Conservation (phyloP, 2,888 invertebrate genomes). For the Lobophora halterata region DNA sequence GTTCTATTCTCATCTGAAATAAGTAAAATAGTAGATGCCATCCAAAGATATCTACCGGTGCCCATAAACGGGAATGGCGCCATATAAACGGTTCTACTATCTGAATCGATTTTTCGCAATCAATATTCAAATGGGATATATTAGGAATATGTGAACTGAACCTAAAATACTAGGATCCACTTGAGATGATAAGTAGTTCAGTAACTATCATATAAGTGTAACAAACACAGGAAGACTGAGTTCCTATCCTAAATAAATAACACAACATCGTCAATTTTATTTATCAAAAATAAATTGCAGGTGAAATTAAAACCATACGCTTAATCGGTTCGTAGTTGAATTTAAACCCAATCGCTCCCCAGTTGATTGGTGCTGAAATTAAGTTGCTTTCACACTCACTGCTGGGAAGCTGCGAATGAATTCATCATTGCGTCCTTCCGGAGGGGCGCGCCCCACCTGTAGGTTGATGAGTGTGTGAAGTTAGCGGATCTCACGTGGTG, state of each 20-base stretch:
- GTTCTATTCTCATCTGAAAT: no score
- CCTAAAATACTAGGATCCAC: no score
- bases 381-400: conserved; percentile 16
- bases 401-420: conserved; percentile 26
- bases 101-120: conserved; percentile 24
- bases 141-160: conserved; percentile 7
- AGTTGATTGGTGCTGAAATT: conserved; percentile 19
- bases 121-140: conserved; percentile 3
- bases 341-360: no score
- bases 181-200: no score
- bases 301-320: no score
- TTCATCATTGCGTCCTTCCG: conserved; percentile 55
- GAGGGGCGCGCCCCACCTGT: conserved; percentile 40
- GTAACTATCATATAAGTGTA: no score
- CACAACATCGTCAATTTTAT: no score
- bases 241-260: no score
- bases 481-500: conserved; percentile 23
- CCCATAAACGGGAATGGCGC: conserved; percentile 26
- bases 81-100: conserved; percentile 20
- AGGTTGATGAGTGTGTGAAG: conserved; percentile 20
- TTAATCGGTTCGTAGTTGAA: no score
- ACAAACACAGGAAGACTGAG: no score
- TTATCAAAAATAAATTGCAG: no score
- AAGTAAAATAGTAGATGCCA: conserved; percentile 39
- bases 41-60: conserved; percentile 35